phyloP scores from a whole-genome alignment of 1,140 invertebrate genomes.

The Dendroctonus valens region DNA sequence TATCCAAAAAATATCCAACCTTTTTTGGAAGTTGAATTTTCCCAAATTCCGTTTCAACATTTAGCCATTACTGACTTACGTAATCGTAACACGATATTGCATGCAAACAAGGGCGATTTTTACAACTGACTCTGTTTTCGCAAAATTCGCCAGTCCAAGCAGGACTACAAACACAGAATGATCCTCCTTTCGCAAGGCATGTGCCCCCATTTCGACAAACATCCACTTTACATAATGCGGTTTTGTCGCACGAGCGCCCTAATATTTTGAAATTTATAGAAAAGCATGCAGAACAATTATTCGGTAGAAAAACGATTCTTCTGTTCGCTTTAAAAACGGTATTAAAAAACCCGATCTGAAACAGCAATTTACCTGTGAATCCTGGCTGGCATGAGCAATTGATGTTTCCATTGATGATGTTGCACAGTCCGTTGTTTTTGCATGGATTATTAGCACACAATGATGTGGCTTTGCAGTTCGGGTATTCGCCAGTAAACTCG shows the following conservation, averaged over 20 bases:
- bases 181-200: slow-evolving; percentile 58
- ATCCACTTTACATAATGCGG: slow-evolving; percentile 51
- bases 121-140: slow-evolving; percentile 53
- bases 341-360: no score
- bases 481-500: slow-evolving; percentile 62
- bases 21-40: no score
- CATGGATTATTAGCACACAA: slow-evolving; percentile 63
- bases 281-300: slow-evolving; percentile 42
- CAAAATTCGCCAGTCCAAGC: slow-evolving; percentile 60
- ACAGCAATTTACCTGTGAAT: slow-evolving; percentile 62
- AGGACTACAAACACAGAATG: slow-evolving; percentile 54
- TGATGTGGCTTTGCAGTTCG: slow-evolving; percentile 64
- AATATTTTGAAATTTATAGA: slow-evolving; percentile 37
- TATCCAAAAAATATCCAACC: no score
- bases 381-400: slow-evolving; percentile 70
- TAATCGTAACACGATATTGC: slow-evolving; percentile 59
- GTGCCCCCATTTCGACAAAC: slow-evolving; percentile 62
- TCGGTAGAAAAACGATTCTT: background rate
- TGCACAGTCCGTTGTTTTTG: slow-evolving; percentile 62
- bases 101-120: slow-evolving; percentile 58
- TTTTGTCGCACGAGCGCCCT: slow-evolving; percentile 63
- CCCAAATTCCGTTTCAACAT: no score
- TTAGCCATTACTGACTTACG: slow-evolving; percentile 55
- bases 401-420: slow-evolving; percentile 55
- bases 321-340: no score